These are phyloP conservation scores for Nesospiza acunhae DNA, from an alignment of 2,113 vertebrate species.

Conservation along the genomic window DNA sequence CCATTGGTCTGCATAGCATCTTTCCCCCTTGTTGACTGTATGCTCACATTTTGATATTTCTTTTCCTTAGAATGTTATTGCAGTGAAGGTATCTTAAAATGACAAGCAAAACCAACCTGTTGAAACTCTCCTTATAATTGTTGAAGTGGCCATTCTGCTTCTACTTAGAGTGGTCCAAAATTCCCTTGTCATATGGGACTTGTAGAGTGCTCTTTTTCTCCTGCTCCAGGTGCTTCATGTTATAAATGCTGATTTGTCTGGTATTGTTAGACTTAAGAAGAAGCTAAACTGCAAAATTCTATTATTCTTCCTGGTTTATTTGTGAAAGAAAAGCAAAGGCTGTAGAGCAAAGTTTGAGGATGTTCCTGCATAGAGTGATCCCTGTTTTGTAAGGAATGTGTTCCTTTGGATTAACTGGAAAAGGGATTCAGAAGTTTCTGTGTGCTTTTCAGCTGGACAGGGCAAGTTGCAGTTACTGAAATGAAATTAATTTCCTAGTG, in stretches of 20 bases:
- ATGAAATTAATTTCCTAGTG: neutral
- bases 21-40: neutral
- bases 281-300: neutral
- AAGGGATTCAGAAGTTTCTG: neutral
- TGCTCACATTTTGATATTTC: neutral
- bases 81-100: neutral
- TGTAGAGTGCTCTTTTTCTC: rapidly evolving
- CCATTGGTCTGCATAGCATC: rapidly evolving
- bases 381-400: neutral
- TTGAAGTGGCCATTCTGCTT: neutral
- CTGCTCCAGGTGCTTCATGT: neutral
- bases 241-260: neutral
- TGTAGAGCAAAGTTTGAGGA: neutral
- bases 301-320: neutral
- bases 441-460: neutral
- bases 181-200: neutral
- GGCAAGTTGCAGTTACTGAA: neutral
- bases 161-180: neutral
- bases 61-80: neutral
- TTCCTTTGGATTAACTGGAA: neutral
- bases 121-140: neutral
- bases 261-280: neutral
- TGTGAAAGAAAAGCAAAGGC: neutral
- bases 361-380: neutral
- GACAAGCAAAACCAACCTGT: neutral